Evolutionary conservation across 2,113 vertebrate genomes (phyloP), one percentile per base, ranked within the genome.

Genomic region (Illadopsis cleaveri): DNA sequence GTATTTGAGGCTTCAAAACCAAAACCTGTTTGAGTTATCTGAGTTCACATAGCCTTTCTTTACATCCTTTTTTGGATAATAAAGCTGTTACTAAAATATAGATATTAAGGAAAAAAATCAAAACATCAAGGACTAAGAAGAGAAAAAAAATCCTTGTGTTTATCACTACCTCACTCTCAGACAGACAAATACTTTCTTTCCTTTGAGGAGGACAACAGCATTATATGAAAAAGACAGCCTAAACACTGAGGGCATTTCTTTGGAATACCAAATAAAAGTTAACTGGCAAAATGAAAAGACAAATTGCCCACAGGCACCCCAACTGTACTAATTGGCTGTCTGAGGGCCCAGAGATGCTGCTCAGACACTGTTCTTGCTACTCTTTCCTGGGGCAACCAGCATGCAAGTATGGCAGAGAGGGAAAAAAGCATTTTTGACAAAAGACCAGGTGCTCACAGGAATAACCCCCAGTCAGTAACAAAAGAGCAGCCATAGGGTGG

Each of bases 401-500:
- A 10, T 33, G 50, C 0, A 2, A 77, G 50, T 28, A 44, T 5
- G n/a, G 20, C 3, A 1, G 28, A n/a, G 11, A 14, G 35, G 11
- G 3, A 33, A 61, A 30, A 31, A 48, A 45, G 23, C 28, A 48
- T 56, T 50, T 80, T 70, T 27, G 31, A 82, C 70, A 88, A 91
- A 94, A 86, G 82, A 90, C 58, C 93, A 93, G 62, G 64, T 90
- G 85, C 56, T 90, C 80, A 75, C 66, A 86, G 58, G 75, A 95
- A 37, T 71, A 78, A 35, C 22, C 42, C 30, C 54, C 51, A 47
- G 54, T 69, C 82, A 86, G 42, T 58, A 81, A 86, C 50, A 93
- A 96, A 93, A 80, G 40, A 88, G 60, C 66, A 90, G 62, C 82
- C 79, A 58, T 44, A 85, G 71, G 58, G 33, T 81, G 60, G 75